Conservation (phyloP, 2,888 invertebrate genomes). For the Dorcus parallelipipedus region DNA sequence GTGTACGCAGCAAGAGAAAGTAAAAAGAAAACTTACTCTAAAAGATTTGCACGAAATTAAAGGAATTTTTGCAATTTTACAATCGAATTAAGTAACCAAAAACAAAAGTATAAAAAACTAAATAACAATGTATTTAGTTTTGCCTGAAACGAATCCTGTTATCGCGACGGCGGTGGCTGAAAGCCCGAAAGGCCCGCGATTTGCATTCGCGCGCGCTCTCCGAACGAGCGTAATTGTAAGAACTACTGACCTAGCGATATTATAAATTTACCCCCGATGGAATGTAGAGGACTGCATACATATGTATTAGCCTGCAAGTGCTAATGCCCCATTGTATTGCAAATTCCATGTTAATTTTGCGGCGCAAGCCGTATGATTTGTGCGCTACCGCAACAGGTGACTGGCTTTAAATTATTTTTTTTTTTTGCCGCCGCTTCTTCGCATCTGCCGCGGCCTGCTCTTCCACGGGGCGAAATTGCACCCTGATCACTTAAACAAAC, state of each 20-base stretch:
- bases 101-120: no score
- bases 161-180: slow-evolving; percentile 5
- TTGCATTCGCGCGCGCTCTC: not conserved
- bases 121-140: no score
- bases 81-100: no score
- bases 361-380: slow-evolving; percentile 44
- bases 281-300: slow-evolving; percentile 46
- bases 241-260: slow-evolving; percentile 22
- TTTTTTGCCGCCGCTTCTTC: not conserved
- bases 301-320: slow-evolving; percentile 48
- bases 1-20: no score
- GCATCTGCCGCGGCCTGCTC: no score
- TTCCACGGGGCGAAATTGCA: no score
- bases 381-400: slow-evolving; percentile 43
- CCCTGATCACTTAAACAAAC: no score
- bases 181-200: not conserved
- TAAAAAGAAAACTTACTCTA: no score
- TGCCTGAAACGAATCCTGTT: no score
- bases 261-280: slow-evolving; percentile 39
- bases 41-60: no score
- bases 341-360: slow-evolving; percentile 50
- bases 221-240: not conserved
- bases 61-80: no score
- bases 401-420: slow-evolving; percentile 24
- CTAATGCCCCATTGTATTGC: slow-evolving; percentile 51